Base-by-base conservation (phyloP, 35 echinoderm and acorn worm genomes). In the Heliocidaris erythrogramma region DNA sequence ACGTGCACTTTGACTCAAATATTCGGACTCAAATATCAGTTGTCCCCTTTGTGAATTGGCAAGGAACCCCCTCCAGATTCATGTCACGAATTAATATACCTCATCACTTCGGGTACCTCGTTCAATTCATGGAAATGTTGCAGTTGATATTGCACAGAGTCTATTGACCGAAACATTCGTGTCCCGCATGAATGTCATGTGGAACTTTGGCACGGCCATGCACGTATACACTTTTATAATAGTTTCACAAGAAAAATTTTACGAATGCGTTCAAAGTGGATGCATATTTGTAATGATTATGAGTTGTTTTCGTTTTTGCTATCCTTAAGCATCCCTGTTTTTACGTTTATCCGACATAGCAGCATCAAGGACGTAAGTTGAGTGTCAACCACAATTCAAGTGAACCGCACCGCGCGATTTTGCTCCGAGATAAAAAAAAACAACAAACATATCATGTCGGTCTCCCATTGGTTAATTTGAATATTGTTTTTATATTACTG, bases 31-130 rank as follows among this genome's bases (percentile, higher is more conserved):
- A 27, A 7, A 78, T n/a, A 78, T 24, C 65, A 18, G 2, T 21
- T 27, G 65, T 24, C 14, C 14, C 27, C 65, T 78, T 78, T 78
- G 27, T n/a, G 27, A 78, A 78, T n/a, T 78, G 65, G 65, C 27
- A 78, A 78, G 65, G 18, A 78, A 24, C 65, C 27, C 8, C 65
- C 21, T n/a, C 21, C 17, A 78, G 24, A 78, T 78, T 18, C 65
- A 78, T 78, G 65, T n/a, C 65, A 78, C 65, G 65, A 78, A 78
- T n/a, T 78, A 18, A 78, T 78, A 78, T n/a, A 78, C 65, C 65
- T 78, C 65, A 24, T 78, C 65, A n/a, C 65, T 78, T 78, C 65
- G 27, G 65, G 27, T 78, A 78, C 65, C 65, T 78, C 65, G 27
- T 78, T 78, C 65, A 78, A 18, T 78, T 27, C 65, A 4, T 27